Base-by-base conservation (phyloP, 1,140 invertebrate species). In the Yoshiicerus persimilis region DNA sequence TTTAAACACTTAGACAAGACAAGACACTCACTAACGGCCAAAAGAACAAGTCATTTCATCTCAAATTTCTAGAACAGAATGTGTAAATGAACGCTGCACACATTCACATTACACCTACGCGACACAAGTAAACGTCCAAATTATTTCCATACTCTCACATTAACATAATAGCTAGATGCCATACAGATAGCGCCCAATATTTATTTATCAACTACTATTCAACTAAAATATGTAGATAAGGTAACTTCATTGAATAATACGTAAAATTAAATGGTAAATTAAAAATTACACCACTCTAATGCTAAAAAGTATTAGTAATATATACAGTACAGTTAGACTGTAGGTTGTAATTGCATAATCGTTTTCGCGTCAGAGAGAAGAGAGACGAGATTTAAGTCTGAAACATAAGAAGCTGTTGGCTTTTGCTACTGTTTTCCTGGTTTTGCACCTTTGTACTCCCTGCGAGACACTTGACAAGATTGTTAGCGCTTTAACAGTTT, bases 1-100 rank as follows among this genome's bases (percentile, higher is more conserved):
- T 80, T 80, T 80, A 80, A 80, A 80, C 32, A 80, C 75, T 80
- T 80, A 80, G 75, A 80, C 75, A 80, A 56, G 75, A 34, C 75
- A 36, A n/a, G n/a, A 80, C 20, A 70, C 27, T 36, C 75, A 36
- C 32, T 32, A 80, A 32, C 32, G 32, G 75, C 75, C 75, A n/a
- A 80, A 80, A 80, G 75, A 80, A 80, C 75, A 80, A 80, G 34
- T 80, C 32, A 80, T 80, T 80, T 80, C 13, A 80, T 80, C 75
- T 80, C 75, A 80, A n/a, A 80, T 38, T 80, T 80, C 32, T 4
- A 84, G 34, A 38, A 36, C 30, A 56, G 83, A 84, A 84, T 84
- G 38, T 84, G 38, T 84, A 84, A 47, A 47, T 84, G 83, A 84
- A 84, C 39, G 83, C 27, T 5, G 56, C 4, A 38, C 75, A 80